phyloP scores from a whole-genome alignment of 2,888 invertebrate genomes.

The Ecdyonurus torrentis region DNA sequence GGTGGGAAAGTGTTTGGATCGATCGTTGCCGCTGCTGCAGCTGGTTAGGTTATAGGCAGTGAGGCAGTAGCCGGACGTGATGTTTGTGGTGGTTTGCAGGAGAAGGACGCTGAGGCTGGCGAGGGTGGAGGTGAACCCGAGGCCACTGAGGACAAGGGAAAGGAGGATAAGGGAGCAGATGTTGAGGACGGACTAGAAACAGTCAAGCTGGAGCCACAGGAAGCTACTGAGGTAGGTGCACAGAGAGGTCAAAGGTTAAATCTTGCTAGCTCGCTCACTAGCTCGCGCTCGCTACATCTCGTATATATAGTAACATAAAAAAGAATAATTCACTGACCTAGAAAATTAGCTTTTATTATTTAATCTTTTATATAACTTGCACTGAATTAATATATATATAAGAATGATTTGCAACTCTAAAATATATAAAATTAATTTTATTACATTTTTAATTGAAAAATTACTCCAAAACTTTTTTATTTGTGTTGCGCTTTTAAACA shows the following conservation, averaged over 20 bases:
- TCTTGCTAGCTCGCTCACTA: no score
- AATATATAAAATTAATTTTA: no score
- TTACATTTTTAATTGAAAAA: no score
- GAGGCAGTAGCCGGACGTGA: neutral
- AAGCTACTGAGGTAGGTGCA: neutral
- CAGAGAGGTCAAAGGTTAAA: no score
- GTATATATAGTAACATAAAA: no score
- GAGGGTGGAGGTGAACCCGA: constrained; percentile 22
- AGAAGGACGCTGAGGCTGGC: constrained; percentile 58
- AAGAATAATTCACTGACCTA: no score
- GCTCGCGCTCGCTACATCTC: neutral
- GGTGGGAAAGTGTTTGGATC: neutral
- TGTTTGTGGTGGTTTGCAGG: neutral
- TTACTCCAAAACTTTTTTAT: no score
- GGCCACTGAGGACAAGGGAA: constrained; percentile 34
- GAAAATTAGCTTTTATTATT: no score
- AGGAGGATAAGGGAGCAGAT: constrained; percentile 29
- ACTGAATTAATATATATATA: no score
- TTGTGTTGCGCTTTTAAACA: no score
- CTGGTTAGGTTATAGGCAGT: neutral
- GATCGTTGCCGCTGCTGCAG: neutral
- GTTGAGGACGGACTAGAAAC: constrained; percentile 57
- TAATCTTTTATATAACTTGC: no score
- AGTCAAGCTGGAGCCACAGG: constrained; percentile 41
- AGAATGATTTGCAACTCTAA: no score